A percentile compares a stretch with the other conserved stretches of the same genome.
phyloP scores from a whole-genome alignment of 2,888 invertebrate genomes.

The Brachyptera putata region DNA sequence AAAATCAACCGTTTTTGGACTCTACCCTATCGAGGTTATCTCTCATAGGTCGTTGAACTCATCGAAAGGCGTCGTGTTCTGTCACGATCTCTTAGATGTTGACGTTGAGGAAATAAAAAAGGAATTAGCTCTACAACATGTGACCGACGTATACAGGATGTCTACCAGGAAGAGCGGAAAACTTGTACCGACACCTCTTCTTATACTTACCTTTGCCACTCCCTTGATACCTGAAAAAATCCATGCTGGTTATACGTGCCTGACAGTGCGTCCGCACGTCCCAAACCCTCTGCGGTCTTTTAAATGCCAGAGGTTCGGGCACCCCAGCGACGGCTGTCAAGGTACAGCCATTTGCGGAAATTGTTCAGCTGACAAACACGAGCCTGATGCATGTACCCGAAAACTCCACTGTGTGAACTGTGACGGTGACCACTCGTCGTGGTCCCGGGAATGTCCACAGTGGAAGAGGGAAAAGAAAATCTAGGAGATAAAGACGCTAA shows the following conservation, averaged over 20 bases:
- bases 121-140: neutral
- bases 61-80: neutral
- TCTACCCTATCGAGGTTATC: too few species aligned
- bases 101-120: neutral
- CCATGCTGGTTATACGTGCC: neutral
- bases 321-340: neutral
- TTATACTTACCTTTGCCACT: neutral
- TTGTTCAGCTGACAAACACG: neutral
- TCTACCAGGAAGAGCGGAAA: too few species aligned
- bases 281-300: neutral
- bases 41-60: neutral
- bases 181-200: neutral
- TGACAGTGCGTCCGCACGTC: neutral
- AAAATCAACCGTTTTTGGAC: neutral
- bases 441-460: neutral
- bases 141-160: neutral
- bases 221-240: neutral
- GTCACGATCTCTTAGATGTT: neutral
- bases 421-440: neutral
- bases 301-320: neutral
- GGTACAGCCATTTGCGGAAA: neutral
- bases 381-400: neutral
- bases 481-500: neutral
- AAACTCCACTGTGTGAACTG: neutral
- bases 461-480: neutral